phyloP scores from a whole-genome alignment of 1,140 invertebrate species.

The Caenorhabditis briggsae region DNA sequence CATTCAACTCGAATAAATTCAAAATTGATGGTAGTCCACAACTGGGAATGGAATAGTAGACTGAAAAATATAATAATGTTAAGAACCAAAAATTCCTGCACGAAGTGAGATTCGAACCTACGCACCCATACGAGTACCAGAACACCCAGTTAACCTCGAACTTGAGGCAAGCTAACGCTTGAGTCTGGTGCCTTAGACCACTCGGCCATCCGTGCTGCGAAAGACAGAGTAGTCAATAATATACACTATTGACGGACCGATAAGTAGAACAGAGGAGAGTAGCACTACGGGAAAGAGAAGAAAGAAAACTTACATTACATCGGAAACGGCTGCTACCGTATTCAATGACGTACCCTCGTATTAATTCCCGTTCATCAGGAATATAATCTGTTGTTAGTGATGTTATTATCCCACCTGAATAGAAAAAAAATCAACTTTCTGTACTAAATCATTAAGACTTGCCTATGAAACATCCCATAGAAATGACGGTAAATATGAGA shows the following conservation, averaged over 20 bases:
- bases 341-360: slow-evolving; percentile 32
- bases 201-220: slow-evolving; percentile 60
- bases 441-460: neutral
- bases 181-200: slow-evolving; percentile 69
- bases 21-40: slow-evolving; percentile 50
- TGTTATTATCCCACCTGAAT: slow-evolving; percentile 30
- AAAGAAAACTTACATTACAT: slow-evolving; percentile 48
- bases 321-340: slow-evolving; percentile 41
- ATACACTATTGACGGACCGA: neutral
- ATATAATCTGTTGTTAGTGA: slow-evolving; percentile 51
- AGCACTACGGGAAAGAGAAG: too few relatives aligned
- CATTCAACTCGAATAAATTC: slow-evolving; percentile 48
- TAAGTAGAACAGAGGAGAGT: neutral
- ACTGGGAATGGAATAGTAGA: slow-evolving; percentile 51
- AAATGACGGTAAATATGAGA: slow-evolving; percentile 32
- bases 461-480: slow-evolving; percentile 26
- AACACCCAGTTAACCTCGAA: slow-evolving; percentile 40
- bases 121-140: slow-evolving; percentile 57
- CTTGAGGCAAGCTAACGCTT: slow-evolving; percentile 55
- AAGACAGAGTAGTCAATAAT: neutral
- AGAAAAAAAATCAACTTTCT: neutral
- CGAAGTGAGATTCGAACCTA: slow-evolving; percentile 56
- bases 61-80: neutral
- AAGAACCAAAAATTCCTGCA: slow-evolving; percentile 5
- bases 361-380: slow-evolving; percentile 34